Percentiles rank a stretch among this genome's conserved stretches.
Conservation (phyloP, 2,113 vertebrate species). For the rat (Rattus norvegicus) region GRCr8 NC_086022.1:141722001-141722500, state of each 20-base stretch:
- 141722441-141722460: neutral
- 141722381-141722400: neutral
- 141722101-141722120: neutral
- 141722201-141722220: neutral
- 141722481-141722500: neutral
- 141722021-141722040: neutral
- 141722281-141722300: neutral
- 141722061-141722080: neutral
- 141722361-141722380: neutral
- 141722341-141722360: neutral
- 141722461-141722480: neutral
- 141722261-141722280: conserved; percentile 13
- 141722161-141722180: neutral
- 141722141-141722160: neutral
- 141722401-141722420: neutral
- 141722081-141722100: neutral
- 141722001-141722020: too few relatives aligned
- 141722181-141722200: neutral
- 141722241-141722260: neutral
- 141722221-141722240: neutral
- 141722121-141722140: neutral
- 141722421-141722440: neutral
- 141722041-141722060: neutral
- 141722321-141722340: neutral
- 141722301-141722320: neutral